Conservation (phyloP, 2,888 invertebrate genomes). For the Bruchidius siliquastri region DNA sequence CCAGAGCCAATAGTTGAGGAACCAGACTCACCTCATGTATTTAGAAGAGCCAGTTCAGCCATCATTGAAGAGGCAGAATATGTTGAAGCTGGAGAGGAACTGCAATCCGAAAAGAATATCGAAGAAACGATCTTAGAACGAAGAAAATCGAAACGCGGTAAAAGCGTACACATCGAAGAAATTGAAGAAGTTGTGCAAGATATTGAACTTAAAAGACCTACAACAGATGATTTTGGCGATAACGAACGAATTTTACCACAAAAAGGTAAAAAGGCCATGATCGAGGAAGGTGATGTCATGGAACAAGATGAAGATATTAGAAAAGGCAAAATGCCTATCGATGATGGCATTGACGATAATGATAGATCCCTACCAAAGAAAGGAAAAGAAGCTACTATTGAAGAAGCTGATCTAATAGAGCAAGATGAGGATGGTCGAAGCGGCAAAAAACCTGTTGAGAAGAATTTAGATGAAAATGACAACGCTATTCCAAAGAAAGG, state of each 20-base stretch:
- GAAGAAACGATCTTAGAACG: conserved; percentile 21
- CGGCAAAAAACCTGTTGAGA: conserved; percentile 10
- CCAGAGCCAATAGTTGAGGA: conserved; percentile 35
- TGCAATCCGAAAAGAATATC: conserved; percentile 15
- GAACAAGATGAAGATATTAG: conserved; percentile 11
- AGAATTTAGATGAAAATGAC: conserved; percentile 25
- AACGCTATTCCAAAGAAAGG: conserved; percentile 39
- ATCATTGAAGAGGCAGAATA: conserved; percentile 29
- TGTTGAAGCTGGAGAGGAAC: conserved; percentile 20
- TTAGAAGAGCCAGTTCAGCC: conserved; percentile 20
- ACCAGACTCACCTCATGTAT: conserved; percentile 28
- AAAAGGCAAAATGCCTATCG: conserved; percentile 20
- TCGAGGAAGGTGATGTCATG: conserved; percentile 5
- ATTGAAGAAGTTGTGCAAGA: conserved; percentile 32
- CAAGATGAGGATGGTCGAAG: conserved; percentile 9
- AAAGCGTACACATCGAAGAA: conserved; percentile 35
- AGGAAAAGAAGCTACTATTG: conserved; percentile 31
- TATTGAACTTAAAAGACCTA: conserved; percentile 11
- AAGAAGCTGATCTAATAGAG: conserved; percentile 22
- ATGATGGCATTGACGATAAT: conserved; percentile 14
- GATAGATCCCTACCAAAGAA: conserved; percentile 29
- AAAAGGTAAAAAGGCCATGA: conserved; percentile 4
- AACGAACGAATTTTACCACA: conserved; percentile 9
- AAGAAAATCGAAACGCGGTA: conserved; percentile 26
- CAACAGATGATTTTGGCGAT: neutral